Conservation (phyloP, 2,797 vertebrate species). For the Sciurus vulgaris region DNA sequence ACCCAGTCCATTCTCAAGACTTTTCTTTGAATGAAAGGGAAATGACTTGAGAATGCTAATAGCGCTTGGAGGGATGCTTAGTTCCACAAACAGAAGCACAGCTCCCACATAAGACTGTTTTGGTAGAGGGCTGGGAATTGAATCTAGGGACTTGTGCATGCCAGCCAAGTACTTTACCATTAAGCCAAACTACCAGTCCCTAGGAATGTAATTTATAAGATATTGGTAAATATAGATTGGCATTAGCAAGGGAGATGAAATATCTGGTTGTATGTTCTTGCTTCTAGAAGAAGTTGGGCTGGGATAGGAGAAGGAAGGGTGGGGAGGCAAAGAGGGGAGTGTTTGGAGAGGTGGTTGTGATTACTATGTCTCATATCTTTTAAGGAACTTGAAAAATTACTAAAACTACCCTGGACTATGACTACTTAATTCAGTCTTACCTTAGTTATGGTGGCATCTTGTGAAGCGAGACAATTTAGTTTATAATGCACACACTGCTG, state of each 20-base stretch:
- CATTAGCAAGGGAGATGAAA: not conserved
- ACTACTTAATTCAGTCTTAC: not conserved
- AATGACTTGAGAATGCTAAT: not conserved
- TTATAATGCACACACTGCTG: conserved; percentile 3
- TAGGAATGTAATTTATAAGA: conserved; percentile 13
- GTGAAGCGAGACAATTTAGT: conserved; percentile 50
- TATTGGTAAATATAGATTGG: not conserved
- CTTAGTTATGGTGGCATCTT: not conserved
- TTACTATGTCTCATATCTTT: not conserved
- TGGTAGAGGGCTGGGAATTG: not conserved
- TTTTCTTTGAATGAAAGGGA: conserved; percentile 41
- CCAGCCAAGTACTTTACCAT: not conserved
- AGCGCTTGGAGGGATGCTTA: not conserved
- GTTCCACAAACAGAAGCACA: not conserved
- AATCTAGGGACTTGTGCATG: not conserved
- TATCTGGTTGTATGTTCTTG: not conserved
- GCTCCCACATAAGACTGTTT: not conserved
- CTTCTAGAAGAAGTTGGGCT: conserved; percentile 17
- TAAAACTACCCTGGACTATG: not conserved
- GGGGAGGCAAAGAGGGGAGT: not conserved
- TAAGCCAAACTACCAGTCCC: not conserved
- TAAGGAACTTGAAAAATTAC: conserved; percentile 17
- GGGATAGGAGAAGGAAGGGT: not conserved
- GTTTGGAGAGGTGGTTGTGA: not conserved
- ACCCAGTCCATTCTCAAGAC: not conserved